phyloP scores from a whole-genome alignment of 2,888 invertebrate genomes.

The Oxyscelio sp. region DNA sequence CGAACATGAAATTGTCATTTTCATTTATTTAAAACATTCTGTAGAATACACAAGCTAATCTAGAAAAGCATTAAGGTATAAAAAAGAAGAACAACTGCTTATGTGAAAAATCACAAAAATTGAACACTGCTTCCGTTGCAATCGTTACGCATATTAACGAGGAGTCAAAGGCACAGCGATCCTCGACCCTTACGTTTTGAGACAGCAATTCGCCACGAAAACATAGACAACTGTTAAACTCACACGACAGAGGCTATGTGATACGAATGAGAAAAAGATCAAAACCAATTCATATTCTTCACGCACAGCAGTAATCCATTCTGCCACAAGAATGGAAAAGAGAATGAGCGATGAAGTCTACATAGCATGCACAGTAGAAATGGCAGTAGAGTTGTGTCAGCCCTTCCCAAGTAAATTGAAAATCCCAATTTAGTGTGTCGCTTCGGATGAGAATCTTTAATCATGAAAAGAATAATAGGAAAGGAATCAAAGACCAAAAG shows the following conservation, averaged over 20 bases:
- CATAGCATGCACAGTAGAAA: not conserved
- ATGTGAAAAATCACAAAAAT: slow-evolving; percentile 86
- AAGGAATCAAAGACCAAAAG: not conserved
- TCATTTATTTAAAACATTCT: slow-evolving; percentile 88
- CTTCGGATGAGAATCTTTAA: not conserved
- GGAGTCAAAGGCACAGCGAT: slow-evolving; percentile 87
- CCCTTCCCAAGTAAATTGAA: slow-evolving; percentile 7
- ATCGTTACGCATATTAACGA: slow-evolving; percentile 83
- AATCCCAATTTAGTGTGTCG: not conserved
- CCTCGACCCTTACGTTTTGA: slow-evolving; percentile 88
- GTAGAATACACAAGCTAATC: slow-evolving; percentile 87
- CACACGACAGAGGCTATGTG: slow-evolving; percentile 14
- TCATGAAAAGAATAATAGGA: not conserved
- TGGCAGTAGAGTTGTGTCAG: not conserved
- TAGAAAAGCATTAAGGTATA: slow-evolving; percentile 87
- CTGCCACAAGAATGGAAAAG: not conserved
- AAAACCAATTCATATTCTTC: not conserved
- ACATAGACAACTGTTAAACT: slow-evolving; percentile 71
- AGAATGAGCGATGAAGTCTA: not conserved
- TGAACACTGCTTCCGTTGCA: slow-evolving; percentile 84
- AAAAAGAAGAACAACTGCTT: slow-evolving; percentile 85
- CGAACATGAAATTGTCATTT: too few relatives aligned
- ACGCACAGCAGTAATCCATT: not conserved
- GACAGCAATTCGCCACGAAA: slow-evolving; percentile 85
- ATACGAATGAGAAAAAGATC: slow-evolving; percentile 12